Base-by-base conservation (phyloP, 2,888 invertebrate species). In the Herminia tarsipennalis region DNA sequence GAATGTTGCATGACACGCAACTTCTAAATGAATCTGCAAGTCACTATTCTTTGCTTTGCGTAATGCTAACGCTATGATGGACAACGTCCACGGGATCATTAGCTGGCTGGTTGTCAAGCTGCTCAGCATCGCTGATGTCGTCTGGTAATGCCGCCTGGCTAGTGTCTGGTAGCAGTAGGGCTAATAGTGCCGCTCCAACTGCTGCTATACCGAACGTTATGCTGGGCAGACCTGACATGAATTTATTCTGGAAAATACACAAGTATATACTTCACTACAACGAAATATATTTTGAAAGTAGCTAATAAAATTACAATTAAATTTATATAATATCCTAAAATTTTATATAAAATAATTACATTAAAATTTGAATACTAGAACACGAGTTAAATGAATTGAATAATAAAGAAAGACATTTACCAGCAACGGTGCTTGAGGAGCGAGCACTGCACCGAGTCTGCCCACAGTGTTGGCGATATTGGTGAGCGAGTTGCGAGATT, bases 381-480 rank as follows among this genome's bases (percentile, higher is more conserved):
- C n/a, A n/a, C n/a, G n/a, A n/a, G n/a, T n/a, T n/a, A n/a, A n/a
- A n/a, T n/a, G n/a, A n/a, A n/a, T n/a, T n/a, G 5, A 1, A 5
- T 6, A 25, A 3, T 20, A 20, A 5, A 5, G 5, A 25, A 25
- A 25, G 6, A 2, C 1, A 2, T 20, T 77, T 81, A 94, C 95
- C 85, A 95, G 71, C 34, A 94, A 76, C 1, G 94, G 94, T 6
- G 93, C 92, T 70, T 94, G 94, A 2, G 95, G 94, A 2, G 95
- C 93, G 5, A 94, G 73, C 76, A 94, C 94, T 0, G 94, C 92
- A 13, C 95, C 95, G 29, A 94, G 75, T 35, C 94, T 83, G 39
- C 94, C 94, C 17, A 94, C 86, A 63, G 94, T 95, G 53, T 93
- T 94, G 69, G 94, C 94, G 50, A 93, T 88, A 53, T 94, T 94